Evolutionary conservation across 2,888 invertebrate genomes (phyloP).

Genomic region (Polydrusus pterygomalis): DNA sequence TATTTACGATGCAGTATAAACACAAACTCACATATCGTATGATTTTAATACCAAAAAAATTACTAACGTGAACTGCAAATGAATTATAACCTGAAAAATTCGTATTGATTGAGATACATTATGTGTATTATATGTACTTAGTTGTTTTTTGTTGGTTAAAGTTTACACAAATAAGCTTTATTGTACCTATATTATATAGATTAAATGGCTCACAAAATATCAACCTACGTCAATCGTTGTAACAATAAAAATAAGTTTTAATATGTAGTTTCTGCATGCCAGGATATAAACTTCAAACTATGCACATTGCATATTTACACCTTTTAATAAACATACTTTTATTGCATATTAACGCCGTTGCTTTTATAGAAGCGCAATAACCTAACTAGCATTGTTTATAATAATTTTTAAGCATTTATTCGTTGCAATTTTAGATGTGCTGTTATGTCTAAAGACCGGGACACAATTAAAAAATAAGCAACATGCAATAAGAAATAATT

Average conservation of each 20-base stretch:
- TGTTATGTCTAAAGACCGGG: too few relatives aligned
- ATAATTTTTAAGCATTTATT: too few relatives aligned
- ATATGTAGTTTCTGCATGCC: conserved; percentile 5
- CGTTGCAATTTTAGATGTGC: too few relatives aligned
- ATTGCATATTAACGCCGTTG: neutral
- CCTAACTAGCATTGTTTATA: too few relatives aligned
- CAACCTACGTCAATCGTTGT: neutral
- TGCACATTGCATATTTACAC: conserved; percentile 13
- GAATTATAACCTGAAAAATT: too few relatives aligned
- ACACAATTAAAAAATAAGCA: too few relatives aligned
- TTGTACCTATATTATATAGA: neutral
- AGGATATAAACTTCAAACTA: neutral
- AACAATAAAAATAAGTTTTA: conserved; percentile 1
- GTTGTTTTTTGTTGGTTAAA: neutral
- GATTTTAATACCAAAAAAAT: neutral
- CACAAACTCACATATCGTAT: too few relatives aligned
- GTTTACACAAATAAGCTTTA: neutral
- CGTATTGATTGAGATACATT: too few relatives aligned
- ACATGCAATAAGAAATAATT: too few relatives aligned
- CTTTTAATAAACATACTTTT: neutral
- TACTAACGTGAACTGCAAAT: too few relatives aligned
- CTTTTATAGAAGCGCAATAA: too few relatives aligned
- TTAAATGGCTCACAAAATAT: neutral
- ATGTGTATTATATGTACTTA: neutral
- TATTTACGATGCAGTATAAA: neutral